Evolutionary conservation across 2,797 vertebrate species (phyloP), one percentile per base, ranked within the genome.

Genomic region (Sebastes kiyomatsui): DNA sequence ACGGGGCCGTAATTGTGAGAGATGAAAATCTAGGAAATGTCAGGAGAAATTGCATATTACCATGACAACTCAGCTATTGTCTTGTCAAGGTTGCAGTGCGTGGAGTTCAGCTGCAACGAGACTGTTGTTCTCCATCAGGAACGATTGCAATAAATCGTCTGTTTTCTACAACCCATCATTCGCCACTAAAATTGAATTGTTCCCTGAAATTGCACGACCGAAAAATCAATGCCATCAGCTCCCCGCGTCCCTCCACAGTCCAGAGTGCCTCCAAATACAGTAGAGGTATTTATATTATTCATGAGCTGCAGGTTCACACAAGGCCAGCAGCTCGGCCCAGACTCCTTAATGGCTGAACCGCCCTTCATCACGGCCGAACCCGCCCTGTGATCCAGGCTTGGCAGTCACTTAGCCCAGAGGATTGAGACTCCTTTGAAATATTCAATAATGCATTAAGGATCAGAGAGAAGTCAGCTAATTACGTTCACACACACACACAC

Each of bases 251-350:
- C 27, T 20, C 66, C 14, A 18, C 68, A 13, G 60, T 25, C 81
- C 80, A 88, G 85, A 94, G 90, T 93, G 93, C 90, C 84, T 90
- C 91, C 90, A 92, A 91, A 93, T 92, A 93, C 90, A 92, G 92
- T 86, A 81, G 79, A 85, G 74, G 75, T 81, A 80, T 87, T 72
- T 93, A 49, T 88, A 92, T 94, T 91, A 94, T 94, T 93, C 87
- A 95, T 94, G 89, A 93, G 90, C 54, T 70, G 10, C 73, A 32
- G 90, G 93, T 90, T 93, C 88, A 87, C 28, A 28, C 90, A 65
- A 91, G 92, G 92, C 87, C 92, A 73, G 67, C 69, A 9, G 78
- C 77, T 12, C 49, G 32, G 80, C 59, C 87, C 86, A 86, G 91
- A 92, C 88, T 81, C 67, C 85, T 83, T 91, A 84, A 90, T 91